These are phyloP conservation scores for Actenoides hombroni DNA, from an alignment of 2,113 vertebrate species.

Conservation along the genomic window DNA sequence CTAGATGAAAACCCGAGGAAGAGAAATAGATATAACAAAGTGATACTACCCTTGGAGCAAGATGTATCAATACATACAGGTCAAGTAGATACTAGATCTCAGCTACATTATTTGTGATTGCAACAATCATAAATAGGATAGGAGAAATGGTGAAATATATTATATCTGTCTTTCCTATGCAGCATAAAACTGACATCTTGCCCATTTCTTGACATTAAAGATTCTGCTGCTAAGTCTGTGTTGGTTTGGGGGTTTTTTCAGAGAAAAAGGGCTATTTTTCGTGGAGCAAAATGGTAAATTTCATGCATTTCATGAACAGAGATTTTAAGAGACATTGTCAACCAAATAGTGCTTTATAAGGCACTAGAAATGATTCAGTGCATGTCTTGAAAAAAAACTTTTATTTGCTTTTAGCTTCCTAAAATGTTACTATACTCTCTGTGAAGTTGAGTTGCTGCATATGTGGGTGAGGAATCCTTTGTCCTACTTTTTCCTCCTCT, in stretches of 20 bases:
- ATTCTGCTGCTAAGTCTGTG: not conserved
- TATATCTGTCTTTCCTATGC: conserved; percentile 60
- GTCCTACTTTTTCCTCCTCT: not conserved
- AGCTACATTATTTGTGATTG: conserved; percentile 60
- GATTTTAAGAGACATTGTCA: conserved; percentile 51
- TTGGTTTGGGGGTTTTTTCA: not conserved
- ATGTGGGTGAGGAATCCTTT: not conserved
- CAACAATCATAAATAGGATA: conserved; percentile 59
- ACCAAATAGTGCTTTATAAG: conserved; percentile 60
- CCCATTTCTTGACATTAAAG: conserved; percentile 51
- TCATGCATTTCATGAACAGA: conserved; percentile 34
- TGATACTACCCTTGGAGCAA: not conserved
- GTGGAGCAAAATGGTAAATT: conserved; percentile 14
- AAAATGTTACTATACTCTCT: not conserved
- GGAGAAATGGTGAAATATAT: conserved; percentile 42
- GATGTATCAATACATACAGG: conserved; percentile 2
- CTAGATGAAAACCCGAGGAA: not conserved
- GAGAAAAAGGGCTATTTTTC: conserved; percentile 24
- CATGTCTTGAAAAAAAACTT: conserved; percentile 1
- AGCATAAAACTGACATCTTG: conserved; percentile 59
- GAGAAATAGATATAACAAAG: not conserved
- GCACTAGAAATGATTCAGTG: conserved; percentile 38
- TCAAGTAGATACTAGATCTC: conserved; percentile 7
- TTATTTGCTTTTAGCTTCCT: conserved; percentile 3
- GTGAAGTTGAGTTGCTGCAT: not conserved